A percentile compares a stretch with the other conserved stretches of the same genome.
Conservation (phyloP, 2,888 invertebrate genomes). For the Anarsia innoxiella region DNA sequence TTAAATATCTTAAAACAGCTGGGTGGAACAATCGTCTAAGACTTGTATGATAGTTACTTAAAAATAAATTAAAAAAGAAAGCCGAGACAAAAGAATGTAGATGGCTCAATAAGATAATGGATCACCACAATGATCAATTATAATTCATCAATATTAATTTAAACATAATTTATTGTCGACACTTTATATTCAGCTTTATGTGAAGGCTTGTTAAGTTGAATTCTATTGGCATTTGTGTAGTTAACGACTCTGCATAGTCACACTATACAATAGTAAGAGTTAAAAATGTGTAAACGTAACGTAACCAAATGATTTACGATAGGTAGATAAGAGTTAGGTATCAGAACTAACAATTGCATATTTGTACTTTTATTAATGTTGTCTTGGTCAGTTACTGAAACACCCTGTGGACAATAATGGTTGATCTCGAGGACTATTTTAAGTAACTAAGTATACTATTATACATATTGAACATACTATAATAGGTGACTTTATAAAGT, state of each 20-base stretch:
- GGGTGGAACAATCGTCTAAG: conserved; percentile 8
- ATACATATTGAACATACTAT: too few species aligned
- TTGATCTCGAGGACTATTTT: too few species aligned
- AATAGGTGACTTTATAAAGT: too few species aligned
- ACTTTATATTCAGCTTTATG: conserved; percentile 11
- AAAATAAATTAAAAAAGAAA: conserved; percentile 16
- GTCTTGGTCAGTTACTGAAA: too few species aligned
- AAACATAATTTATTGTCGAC: conserved; percentile 13
- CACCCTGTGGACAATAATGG: too few species aligned
- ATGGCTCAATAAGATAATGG: conserved; percentile 27
- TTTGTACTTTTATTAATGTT: not conserved
- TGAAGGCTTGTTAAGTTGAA: conserved; percentile 11
- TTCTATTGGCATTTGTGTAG: conserved; percentile 12
- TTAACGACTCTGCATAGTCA: conserved; percentile 15
- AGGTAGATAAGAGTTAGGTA: too few species aligned
- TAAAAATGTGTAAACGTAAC: conserved; percentile 17
- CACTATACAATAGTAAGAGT: conserved; percentile 19
- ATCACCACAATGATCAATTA: conserved; percentile 27
- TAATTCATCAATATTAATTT: conserved; percentile 29
- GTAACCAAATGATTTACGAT: conserved; percentile 17
- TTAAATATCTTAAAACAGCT: too few species aligned
- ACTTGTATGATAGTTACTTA: conserved; percentile 9
- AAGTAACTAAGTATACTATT: too few species aligned
- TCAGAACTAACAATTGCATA: not conserved
- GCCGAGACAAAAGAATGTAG: conserved; percentile 22